These are phyloP conservation scores for Drosophila picticornis DNA, from an alignment of 2,888 invertebrate genomes.

Conservation along the genomic window DNA sequence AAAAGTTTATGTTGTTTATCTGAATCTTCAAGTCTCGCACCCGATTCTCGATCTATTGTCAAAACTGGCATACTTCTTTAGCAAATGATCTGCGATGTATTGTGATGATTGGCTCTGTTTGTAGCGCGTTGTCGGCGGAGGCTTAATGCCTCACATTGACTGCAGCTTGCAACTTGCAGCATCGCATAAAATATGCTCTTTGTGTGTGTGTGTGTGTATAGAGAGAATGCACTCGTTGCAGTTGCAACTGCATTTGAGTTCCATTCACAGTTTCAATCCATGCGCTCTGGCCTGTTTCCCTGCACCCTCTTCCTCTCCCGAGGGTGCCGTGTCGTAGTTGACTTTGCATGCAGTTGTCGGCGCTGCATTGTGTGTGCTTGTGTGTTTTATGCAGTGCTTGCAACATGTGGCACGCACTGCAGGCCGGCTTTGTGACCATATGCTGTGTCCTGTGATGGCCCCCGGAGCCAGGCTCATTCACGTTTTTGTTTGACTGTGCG, in stretches of 20 bases:
- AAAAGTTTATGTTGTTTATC: not conserved
- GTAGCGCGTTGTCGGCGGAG: constrained; percentile 47
- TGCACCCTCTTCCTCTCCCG: constrained; percentile 5
- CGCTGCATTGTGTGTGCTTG: constrained; percentile 46
- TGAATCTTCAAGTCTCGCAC: not conserved
- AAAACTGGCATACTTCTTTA: constrained; percentile 17
- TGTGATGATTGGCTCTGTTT: constrained; percentile 30
- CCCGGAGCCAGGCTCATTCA: constrained; percentile 40
- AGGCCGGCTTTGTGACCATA: constrained; percentile 72
- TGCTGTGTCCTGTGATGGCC: constrained; percentile 42
- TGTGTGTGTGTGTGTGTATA: constrained; percentile 40
- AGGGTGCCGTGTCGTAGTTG: constrained; percentile 38
- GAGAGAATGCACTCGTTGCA: constrained; percentile 40
- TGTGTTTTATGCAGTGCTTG: constrained; percentile 50
- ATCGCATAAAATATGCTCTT: constrained; percentile 67
- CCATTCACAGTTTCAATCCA: constrained; percentile 48
- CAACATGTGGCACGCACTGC: constrained; percentile 80
- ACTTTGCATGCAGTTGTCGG: constrained; percentile 45
- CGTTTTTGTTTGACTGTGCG: constrained; percentile 49
- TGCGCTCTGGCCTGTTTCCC: not conserved
- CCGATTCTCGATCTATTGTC: constrained; percentile 14
- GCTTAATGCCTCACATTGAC: constrained; percentile 49
- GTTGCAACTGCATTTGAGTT: constrained; percentile 51
- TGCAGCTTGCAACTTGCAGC: constrained; percentile 36
- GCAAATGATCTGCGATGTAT: constrained; percentile 26